Evolutionary conservation across 2,797 vertebrate genomes (phyloP).

Genomic region (Gorsachius magnificus): DNA sequence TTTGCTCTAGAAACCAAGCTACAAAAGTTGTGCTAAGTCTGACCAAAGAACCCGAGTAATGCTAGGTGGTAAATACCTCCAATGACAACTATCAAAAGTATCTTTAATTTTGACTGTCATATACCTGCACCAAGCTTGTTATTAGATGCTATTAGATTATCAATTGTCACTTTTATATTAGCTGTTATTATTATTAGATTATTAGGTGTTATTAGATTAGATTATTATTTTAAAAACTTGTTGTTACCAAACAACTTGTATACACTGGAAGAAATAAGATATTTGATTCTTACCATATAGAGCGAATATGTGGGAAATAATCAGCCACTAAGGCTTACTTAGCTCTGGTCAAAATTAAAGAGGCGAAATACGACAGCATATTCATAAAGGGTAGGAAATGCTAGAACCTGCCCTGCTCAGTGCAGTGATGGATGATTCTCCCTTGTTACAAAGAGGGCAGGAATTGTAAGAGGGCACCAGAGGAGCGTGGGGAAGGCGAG

Average conservation of each 20-base stretch:
- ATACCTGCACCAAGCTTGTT: neutral
- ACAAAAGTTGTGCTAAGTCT: neutral
- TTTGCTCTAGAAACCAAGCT: neutral
- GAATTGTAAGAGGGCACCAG: rapidly evolving
- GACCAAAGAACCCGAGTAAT: neutral
- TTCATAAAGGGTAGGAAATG: neutral
- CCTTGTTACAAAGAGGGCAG: neutral
- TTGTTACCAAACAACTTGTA: neutral
- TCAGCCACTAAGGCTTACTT: neutral
- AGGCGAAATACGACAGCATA: neutral
- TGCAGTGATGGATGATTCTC: neutral
- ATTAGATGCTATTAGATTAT: too few relatives aligned
- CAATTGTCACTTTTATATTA: too few relatives aligned
- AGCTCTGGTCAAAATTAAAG: neutral
- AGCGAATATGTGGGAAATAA: neutral
- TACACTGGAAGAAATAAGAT: neutral
- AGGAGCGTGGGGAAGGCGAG: neutral
- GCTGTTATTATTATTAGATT: too few relatives aligned
- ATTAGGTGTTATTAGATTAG: too few relatives aligned
- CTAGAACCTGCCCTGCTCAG: neutral
- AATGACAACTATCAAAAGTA: neutral
- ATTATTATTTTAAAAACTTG: neutral
- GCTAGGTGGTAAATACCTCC: neutral
- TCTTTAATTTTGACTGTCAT: neutral
- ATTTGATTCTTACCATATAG: neutral